Evolutionary conservation across 2,888 invertebrate species (phyloP).

Genomic region (Drosophila lutescens): DNA sequence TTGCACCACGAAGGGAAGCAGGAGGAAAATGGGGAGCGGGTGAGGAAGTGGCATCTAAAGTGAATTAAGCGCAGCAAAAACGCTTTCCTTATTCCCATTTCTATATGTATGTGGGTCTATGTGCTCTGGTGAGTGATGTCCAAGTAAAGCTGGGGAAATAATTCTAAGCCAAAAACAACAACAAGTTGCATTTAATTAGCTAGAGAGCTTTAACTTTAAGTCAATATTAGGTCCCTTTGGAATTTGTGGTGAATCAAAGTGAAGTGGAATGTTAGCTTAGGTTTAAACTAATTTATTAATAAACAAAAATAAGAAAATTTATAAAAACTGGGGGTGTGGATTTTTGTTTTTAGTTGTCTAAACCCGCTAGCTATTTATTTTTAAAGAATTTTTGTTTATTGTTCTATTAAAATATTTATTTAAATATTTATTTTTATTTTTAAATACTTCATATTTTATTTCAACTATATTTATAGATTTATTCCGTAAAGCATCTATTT

Average conservation of each 20-base stretch:
- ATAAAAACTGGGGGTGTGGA: too few relatives aligned
- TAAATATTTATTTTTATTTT: too few relatives aligned
- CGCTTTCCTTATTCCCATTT: conserved; percentile 12
- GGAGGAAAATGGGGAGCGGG: background rate
- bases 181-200: conserved; percentile 9
- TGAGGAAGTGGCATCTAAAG: conserved; percentile 44
- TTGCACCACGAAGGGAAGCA: background rate
- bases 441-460: too few relatives aligned
- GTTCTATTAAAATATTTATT: too few relatives aligned
- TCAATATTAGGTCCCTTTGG: background rate
- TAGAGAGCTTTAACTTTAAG: background rate
- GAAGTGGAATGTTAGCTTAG: background rate
- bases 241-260: background rate
- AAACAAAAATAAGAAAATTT: too few relatives aligned
- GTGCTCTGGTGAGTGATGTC: conserved; percentile 13
- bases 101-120: conserved; percentile 9
- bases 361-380: too few relatives aligned
- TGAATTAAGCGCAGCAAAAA: conserved; percentile 64
- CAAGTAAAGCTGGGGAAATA: conserved; percentile 5
- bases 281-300: too few relatives aligned
- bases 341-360: too few relatives aligned
- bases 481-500: too few relatives aligned
- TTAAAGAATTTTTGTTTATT: too few relatives aligned
- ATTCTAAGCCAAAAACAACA: background rate
- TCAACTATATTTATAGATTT: too few relatives aligned